Percentiles rank a stretch among this genome's conserved stretches.
Evolutionary conservation across 1,140 invertebrate species (phyloP).

Genomic region (Dendrolimus kikuchii): DNA sequence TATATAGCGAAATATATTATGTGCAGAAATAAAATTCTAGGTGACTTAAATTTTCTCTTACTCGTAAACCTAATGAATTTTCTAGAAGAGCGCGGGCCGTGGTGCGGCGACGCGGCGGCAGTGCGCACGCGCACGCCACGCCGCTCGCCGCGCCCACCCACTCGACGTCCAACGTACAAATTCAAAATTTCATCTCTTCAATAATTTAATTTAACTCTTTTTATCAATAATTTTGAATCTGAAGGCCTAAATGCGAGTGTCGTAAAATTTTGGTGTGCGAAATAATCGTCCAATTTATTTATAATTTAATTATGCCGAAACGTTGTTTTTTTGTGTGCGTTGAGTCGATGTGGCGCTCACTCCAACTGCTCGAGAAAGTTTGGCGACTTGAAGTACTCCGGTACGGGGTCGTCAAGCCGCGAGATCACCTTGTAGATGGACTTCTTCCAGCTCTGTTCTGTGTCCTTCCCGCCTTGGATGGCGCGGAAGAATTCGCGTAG

Average conservation of each 20-base stretch:
- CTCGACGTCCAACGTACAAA: conserved; percentile 64
- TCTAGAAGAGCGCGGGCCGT: conserved; percentile 54
- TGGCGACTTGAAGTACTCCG: conserved; percentile 99
- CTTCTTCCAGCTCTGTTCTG: conserved; percentile 99
- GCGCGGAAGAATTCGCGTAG: conserved; percentile 99
- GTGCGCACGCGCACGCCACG: background rate
- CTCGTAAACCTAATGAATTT: conserved; percentile 69
- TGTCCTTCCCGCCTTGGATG: conserved; percentile 95
- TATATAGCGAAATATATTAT: conserved; percentile 77
- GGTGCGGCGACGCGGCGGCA: conserved; percentile 13
- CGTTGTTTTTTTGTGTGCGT: conserved; percentile 27
- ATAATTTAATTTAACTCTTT: conserved; percentile 66
- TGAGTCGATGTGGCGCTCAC: conserved; percentile 73
- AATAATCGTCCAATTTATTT: conserved; percentile 57
- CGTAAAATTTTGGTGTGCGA: conserved; percentile 73
- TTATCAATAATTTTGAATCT: conserved; percentile 74
- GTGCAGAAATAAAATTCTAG: conserved; percentile 76
- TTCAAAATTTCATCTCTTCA: conserved; percentile 43
- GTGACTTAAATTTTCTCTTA: conserved; percentile 76
- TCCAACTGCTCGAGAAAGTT: conserved; percentile 99
- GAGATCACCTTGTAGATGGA: conserved; percentile 99
- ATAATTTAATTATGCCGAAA: conserved; percentile 55
- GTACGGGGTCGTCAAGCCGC: conserved; percentile 97
- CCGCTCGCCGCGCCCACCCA: conserved; percentile 23
- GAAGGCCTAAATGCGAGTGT: conserved; percentile 75